A percentile compares a stretch with the other conserved stretches of the same genome.
Evolutionary conservation across 2,888 invertebrate genomes (phyloP).

Genomic region (Phyllotreta striolata): DNA sequence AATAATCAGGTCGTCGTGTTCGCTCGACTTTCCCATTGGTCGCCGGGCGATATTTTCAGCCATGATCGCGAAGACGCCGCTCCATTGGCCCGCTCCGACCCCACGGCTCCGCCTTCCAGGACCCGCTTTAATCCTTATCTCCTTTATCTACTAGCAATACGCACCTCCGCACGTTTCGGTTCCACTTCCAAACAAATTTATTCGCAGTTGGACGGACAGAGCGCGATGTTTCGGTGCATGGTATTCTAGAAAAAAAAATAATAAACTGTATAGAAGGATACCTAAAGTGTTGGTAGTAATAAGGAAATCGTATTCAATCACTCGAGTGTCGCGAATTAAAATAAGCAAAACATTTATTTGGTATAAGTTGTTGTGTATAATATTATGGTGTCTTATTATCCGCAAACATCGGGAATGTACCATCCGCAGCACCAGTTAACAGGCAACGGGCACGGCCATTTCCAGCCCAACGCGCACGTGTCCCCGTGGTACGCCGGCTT

Average conservation of each 20-base stretch:
- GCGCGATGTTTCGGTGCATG: conserved; percentile 16
- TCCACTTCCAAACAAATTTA: conserved; percentile 26
- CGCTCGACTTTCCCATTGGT: conserved; percentile 45
- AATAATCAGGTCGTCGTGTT: conserved; percentile 39
- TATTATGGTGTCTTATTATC: conserved; percentile 78
- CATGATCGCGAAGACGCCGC: conserved; percentile 48
- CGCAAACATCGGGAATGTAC: conserved; percentile 66
- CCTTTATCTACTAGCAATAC: conserved; percentile 39
- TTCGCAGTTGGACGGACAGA: conserved; percentile 12
- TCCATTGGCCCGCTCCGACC: conserved; percentile 47
- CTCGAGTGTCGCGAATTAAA: no score
- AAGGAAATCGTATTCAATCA: neutral
- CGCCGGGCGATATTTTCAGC: conserved; percentile 46
- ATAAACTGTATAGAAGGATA: neutral
- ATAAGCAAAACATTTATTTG: neutral
- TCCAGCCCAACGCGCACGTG: conserved; percentile 53
- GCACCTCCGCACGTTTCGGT: conserved; percentile 40
- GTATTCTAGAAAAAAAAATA: neutral
- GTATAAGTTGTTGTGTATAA: conserved; percentile 3
- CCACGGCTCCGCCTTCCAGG: conserved; percentile 40
- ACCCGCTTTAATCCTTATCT: conserved; percentile 39
- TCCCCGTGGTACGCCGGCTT: conserved; percentile 64
- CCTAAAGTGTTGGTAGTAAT: conserved; percentile 9
- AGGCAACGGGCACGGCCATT: conserved; percentile 66
- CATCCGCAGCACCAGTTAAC: conserved; percentile 61